Evolutionary conservation across 2,888 invertebrate genomes (phyloP).

Genomic region (Lypha dubia): DNA sequence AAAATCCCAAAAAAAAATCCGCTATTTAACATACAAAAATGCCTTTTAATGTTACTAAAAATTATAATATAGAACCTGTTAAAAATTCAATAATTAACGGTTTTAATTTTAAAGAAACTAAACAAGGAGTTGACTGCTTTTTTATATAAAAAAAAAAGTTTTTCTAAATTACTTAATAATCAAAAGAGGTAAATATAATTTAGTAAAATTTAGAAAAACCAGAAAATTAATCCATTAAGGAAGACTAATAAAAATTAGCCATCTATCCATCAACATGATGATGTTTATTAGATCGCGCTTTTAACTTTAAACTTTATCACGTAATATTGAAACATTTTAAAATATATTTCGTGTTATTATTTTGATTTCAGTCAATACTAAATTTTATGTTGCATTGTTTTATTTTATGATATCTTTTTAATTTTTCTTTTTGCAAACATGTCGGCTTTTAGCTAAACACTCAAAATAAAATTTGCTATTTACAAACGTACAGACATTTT

Average conservation of each 20-base stretch:
- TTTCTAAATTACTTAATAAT: not conserved
- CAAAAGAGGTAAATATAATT: not conserved
- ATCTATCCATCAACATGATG: conserved; percentile 21
- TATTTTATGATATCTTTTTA: not conserved
- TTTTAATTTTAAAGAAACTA: not conserved
- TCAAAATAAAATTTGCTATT: conserved; percentile 9
- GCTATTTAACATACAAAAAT: not conserved
- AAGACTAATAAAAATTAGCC: conserved; percentile 33
- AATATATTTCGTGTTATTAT: conserved; percentile 13
- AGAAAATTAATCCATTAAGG: not conserved
- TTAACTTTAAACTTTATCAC: conserved; percentile 29
- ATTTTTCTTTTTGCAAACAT: not conserved
- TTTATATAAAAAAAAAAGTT: not conserved
- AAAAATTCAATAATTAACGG: not conserved
- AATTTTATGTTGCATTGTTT: conserved; percentile 58
- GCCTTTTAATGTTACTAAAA: not conserved
- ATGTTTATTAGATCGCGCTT: conserved; percentile 29
- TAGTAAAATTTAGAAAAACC: too few relatives aligned
- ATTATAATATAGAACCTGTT: not conserved
- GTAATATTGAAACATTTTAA: conserved; percentile 41
- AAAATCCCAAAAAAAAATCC: not conserved
- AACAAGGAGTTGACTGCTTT: not conserved
- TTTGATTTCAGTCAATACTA: conserved; percentile 33
- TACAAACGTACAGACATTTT: not conserved
- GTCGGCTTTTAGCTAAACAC: conserved; percentile 36